A percentile compares a stretch with the other conserved stretches of the same genome.
These are phyloP conservation scores for Ariopsis seemanni DNA, from an alignment of 2,113 vertebrate genomes.

Conservation along the genomic window DNA sequence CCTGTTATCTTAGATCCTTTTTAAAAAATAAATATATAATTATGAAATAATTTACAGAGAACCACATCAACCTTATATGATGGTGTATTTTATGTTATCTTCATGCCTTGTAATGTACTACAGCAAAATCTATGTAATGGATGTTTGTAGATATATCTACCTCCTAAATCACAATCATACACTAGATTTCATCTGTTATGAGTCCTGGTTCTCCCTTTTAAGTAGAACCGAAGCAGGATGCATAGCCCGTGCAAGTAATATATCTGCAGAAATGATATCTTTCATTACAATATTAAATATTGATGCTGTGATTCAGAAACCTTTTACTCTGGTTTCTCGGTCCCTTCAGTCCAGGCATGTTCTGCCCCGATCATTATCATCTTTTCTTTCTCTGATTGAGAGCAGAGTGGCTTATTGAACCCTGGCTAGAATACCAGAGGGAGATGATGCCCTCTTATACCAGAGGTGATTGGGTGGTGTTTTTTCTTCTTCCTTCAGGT, in stretches of 20 bases:
- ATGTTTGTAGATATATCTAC: slow-evolving; percentile 25
- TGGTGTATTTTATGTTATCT: slow-evolving; percentile 37
- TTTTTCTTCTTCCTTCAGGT: slow-evolving; percentile 46
- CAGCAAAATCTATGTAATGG: slow-evolving; percentile 41
- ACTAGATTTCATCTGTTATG: slow-evolving; percentile 24
- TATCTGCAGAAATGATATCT: slow-evolving; percentile 18
- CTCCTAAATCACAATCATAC: slow-evolving; percentile 11
- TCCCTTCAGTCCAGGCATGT: slow-evolving; percentile 13
- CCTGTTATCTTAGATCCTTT: slow-evolving; percentile 43
- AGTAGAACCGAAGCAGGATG: neutral
- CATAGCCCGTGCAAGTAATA: neutral
- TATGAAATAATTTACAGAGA: slow-evolving; percentile 41
- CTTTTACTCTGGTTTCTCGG: slow-evolving; percentile 18
- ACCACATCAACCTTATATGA: neutral
- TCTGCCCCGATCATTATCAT: slow-evolving; percentile 45
- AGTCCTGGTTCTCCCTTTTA: neutral
- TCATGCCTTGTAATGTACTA: slow-evolving; percentile 42
- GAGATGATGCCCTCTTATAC: slow-evolving; percentile 43
- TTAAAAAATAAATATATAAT: slow-evolving; percentile 25
- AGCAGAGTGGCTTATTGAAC: slow-evolving; percentile 45
- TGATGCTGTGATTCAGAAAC: slow-evolving; percentile 32
- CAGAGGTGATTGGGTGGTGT: slow-evolving; percentile 49
- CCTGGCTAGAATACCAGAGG: slow-evolving; percentile 35
- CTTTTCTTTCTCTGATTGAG: slow-evolving; percentile 49
- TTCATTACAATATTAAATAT: slow-evolving; percentile 36